A percentile compares a stretch with the other conserved stretches of the same genome.
Conservation (phyloP, 2,113 vertebrate genomes). For the Deroptyus accipitrinus region DNA sequence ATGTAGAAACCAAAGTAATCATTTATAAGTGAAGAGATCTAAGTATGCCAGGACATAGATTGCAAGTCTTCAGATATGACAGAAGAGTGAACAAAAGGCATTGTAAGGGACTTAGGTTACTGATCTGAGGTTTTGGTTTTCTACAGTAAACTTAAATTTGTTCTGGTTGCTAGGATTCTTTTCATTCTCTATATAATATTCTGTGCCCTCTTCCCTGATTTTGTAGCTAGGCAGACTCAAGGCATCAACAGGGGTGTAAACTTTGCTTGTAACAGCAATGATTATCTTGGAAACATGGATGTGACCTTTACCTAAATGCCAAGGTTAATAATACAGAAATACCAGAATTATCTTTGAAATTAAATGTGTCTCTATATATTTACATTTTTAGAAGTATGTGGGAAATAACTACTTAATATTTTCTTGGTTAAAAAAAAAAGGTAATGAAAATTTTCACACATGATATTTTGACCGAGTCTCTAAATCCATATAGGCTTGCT, state of each 20-base stretch:
- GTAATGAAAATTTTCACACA: background rate
- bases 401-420: background rate
- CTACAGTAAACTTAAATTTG: background rate
- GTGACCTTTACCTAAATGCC: background rate
- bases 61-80: background rate
- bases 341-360: background rate
- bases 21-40: background rate
- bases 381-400: background rate
- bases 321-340: background rate
- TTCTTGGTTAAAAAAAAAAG: background rate
- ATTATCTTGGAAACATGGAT: background rate
- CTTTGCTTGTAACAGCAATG: background rate
- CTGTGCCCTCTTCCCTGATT: background rate
- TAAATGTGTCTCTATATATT: background rate
- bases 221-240: background rate
- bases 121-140: background rate
- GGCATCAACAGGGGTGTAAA: background rate
- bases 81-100: background rate
- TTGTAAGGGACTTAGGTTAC: background rate
- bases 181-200: background rate
- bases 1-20: background rate
- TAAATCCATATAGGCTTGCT: background rate
- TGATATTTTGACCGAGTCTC: background rate
- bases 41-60: background rate
- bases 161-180: background rate